Evolutionary conservation across 2,113 vertebrate genomes (phyloP).

Genomic region (Platichthys flesus): DNA sequence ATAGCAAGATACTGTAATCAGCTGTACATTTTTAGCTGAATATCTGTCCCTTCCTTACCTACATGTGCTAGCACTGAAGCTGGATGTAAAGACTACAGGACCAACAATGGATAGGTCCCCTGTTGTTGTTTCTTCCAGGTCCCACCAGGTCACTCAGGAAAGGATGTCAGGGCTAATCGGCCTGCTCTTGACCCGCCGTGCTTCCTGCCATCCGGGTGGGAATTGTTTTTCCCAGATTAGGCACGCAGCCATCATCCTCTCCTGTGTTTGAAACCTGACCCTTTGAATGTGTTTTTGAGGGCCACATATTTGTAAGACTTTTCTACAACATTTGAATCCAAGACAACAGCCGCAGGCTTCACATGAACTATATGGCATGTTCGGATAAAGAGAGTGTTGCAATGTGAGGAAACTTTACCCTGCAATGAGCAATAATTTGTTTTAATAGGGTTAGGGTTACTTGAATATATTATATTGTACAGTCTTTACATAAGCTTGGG

Average conservation of each 20-base stretch:
- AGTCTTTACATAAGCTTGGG: too few species aligned
- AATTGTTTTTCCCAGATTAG: constrained; percentile 19
- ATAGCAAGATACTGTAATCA: too few species aligned
- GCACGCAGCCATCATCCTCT: constrained; percentile 2
- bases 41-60: background rate
- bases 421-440: too few species aligned
- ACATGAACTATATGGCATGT: too few species aligned
- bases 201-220: constrained; percentile 22
- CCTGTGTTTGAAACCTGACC: background rate
- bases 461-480: too few species aligned
- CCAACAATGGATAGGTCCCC: background rate
- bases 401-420: too few species aligned
- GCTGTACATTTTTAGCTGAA: background rate
- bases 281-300: background rate
- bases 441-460: too few species aligned
- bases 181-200: background rate
- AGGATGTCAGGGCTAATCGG: background rate
- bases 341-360: background rate
- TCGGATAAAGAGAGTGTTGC: too few species aligned
- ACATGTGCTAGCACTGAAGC: too few species aligned
- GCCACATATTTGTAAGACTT: background rate
- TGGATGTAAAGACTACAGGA: background rate
- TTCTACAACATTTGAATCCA: background rate
- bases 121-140: constrained; percentile 20
- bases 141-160: background rate